A percentile compares a stretch with the other conserved stretches of the same genome.
Evolutionary conservation across 2,888 invertebrate genomes (phyloP).

Genomic region (Ornithoptera alexandrae): DNA sequence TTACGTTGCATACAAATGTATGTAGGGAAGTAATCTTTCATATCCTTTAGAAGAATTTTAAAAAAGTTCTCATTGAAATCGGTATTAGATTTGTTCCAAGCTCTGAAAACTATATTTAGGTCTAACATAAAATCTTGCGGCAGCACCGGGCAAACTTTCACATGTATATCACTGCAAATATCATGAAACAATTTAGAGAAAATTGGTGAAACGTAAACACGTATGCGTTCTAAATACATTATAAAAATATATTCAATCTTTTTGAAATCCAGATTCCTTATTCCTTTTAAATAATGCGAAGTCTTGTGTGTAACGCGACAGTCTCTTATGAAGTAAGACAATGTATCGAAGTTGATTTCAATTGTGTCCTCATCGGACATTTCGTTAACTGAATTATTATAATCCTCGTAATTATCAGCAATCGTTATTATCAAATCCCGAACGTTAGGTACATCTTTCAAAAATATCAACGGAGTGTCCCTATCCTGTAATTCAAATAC

Average conservation of each 20-base stretch:
- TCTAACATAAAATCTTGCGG: constrained; percentile 45
- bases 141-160: constrained; percentile 38
- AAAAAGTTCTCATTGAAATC: constrained; percentile 44
- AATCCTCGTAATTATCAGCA: constrained; percentile 44
- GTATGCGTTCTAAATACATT: constrained; percentile 47
- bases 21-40: constrained; percentile 48
- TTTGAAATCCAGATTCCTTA: constrained; percentile 42
- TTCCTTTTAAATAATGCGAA: constrained; percentile 39
- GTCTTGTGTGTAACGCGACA: constrained; percentile 44
- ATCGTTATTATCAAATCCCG: constrained; percentile 45
- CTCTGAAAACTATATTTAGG: constrained; percentile 49
- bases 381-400: constrained; percentile 34
- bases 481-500: constrained; percentile 44
- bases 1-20: constrained; percentile 46
- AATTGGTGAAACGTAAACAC: constrained; percentile 45
- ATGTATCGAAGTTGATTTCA: constrained; percentile 32
- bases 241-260: constrained; percentile 48
- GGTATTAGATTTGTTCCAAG: constrained; percentile 45
- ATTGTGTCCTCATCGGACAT: constrained; percentile 25
- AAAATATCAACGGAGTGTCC: constrained; percentile 41
- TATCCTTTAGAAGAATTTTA: constrained; percentile 35
- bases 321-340: constrained; percentile 33
- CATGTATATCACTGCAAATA: constrained; percentile 40
- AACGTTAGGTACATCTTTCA: constrained; percentile 38
- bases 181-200: constrained; percentile 39